Evolutionary conservation across 2,888 invertebrate species (phyloP), one percentile per base, ranked within the genome.

Genomic region (Arctia plantaginis): DNA sequence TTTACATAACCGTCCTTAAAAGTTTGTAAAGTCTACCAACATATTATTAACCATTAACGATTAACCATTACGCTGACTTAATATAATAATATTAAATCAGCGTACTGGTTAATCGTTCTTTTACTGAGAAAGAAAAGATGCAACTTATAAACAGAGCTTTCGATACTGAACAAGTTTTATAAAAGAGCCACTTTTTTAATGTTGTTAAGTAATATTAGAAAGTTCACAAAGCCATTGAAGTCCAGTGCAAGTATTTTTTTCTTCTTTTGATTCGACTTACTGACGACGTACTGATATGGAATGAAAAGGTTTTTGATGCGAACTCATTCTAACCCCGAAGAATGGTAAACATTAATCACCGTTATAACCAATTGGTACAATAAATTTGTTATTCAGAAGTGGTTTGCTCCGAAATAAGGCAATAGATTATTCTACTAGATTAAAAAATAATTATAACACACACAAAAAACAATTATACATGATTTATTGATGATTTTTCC

Each of bases 331-430:
- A 83, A 78, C 79, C 78, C 77, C 75, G 77, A 70, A 75, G 75
- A 84, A 81, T 80, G 80, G 82, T 81, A 75, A 82, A 78, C 83
- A 88, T 87, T 86, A 88, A 87, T 87, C 87, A 88, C 85, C 69
- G 76, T 77, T 79, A 74, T 69, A 85, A 88, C 81, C 86, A 85
- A 86, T 88, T 87, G 82, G 79, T 77, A 78, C 69, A 71, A 81
- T 78, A 77, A 76, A 80, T 82, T 84, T 84, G 82, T 82, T 82
- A 86, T 82, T 82, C 81, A 79, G 73, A 12, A 66, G 51, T 80
- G 30, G 72, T 77, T 78, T 66, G 66, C 77, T 20, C 33, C 62
- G 71, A 69, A 75, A 75, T 71, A 68, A n/a, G 59, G 64, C 70
- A 70, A 75, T 65, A 65, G 72, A 51, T 68, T 51, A 67, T 44